Evolutionary conservation across 2,888 invertebrate species (phyloP).

Genomic region (Erebia epiphron): DNA sequence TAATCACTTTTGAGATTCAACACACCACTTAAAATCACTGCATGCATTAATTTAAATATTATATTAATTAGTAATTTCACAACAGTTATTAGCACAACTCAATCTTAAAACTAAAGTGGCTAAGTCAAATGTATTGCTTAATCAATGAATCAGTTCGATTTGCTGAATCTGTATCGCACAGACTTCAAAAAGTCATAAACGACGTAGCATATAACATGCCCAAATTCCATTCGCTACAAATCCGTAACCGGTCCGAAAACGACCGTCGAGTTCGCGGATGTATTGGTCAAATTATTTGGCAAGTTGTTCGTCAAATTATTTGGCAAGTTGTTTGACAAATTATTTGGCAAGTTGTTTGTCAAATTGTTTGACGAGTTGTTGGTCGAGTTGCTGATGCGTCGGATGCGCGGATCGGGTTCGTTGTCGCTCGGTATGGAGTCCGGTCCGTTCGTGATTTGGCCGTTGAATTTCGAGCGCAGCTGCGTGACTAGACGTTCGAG

Average conservation of each 20-base stretch:
- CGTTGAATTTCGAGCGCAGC: slow-evolving; percentile 78
- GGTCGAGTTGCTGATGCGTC: slow-evolving; percentile 49
- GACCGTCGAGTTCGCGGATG: slow-evolving; percentile 69
- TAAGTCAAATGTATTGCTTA: slow-evolving; percentile 12
- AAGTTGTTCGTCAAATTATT: slow-evolving; percentile 33
- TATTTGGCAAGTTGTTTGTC: slow-evolving; percentile 32
- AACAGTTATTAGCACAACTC: slow-evolving; percentile 18
- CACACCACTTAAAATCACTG: slow-evolving; percentile 15
- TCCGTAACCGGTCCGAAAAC: slow-evolving; percentile 85
- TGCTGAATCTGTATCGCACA: slow-evolving; percentile 26
- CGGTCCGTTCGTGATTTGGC: slow-evolving; percentile 69
- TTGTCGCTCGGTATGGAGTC: slow-evolving; percentile 72
- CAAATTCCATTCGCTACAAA: slow-evolving; percentile 74
- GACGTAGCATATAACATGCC: slow-evolving; percentile 52
- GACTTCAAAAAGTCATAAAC: slow-evolving; percentile 64
- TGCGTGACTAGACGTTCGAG: slow-evolving; percentile 83
- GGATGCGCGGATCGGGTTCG: slow-evolving; percentile 64
- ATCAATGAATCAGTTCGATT: slow-evolving; percentile 23
- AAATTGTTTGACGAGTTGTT: slow-evolving; percentile 34
- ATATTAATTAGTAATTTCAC: slow-evolving; percentile 15
- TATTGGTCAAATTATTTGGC: slow-evolving; percentile 34
- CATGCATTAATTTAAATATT: not conserved
- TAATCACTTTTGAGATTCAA: slow-evolving; percentile 24
- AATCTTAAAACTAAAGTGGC: slow-evolving; percentile 14
- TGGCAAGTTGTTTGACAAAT: no score